Evolutionary conservation across 2,888 invertebrate genomes (phyloP), one percentile per base, ranked within the genome.

Genomic region (Lepidocyrtinus sp.): DNA sequence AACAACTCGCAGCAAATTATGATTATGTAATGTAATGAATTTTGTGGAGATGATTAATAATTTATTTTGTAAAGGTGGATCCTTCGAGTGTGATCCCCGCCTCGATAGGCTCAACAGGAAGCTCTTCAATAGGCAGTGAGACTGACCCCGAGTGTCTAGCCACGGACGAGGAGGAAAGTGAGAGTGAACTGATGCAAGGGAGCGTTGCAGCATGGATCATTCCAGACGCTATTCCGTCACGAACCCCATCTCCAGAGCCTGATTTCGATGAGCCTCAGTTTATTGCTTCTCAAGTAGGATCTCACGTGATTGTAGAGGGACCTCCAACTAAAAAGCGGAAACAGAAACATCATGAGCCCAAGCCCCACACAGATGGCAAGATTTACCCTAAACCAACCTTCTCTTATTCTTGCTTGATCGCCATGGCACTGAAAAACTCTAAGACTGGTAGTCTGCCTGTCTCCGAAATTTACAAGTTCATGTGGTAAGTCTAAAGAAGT

Each of bases 391-490:
- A 99, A 89, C 99, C 99, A 2, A 96, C 96, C 1, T 99, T 98
- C 90, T 98, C 98, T 15, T 99, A 99, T 89, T 97, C 97, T 79
- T 99, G 98, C 90, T 91, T 99, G 84, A 99, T 99, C 88, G 98
- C 98, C 0, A 95, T 99, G 95, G 98, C 99, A 2, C 90, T 99
- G 83, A 98, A 98, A 90, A 99, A 99, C 89, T 97, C 98, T 82
- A 92, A 94, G 87, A 95, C 95, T 74, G 98, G 98, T 74, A 96
- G 96, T 87, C 90, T 99, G 87, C 98, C 98, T 1, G 99, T 99
- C 45, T 97, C 97, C 12, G 99, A 99, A 90, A 99, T 99, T 87
- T 99, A 99, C 89, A 97, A 96, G 89, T 99, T 99, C 88, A 98
- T 99, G 95, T 98, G 97, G 95, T 96, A 90, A 92, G 94, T 91